phyloP scores from a whole-genome alignment of 2,888 invertebrate species.

The Pachycephus smyrnensis region DNA sequence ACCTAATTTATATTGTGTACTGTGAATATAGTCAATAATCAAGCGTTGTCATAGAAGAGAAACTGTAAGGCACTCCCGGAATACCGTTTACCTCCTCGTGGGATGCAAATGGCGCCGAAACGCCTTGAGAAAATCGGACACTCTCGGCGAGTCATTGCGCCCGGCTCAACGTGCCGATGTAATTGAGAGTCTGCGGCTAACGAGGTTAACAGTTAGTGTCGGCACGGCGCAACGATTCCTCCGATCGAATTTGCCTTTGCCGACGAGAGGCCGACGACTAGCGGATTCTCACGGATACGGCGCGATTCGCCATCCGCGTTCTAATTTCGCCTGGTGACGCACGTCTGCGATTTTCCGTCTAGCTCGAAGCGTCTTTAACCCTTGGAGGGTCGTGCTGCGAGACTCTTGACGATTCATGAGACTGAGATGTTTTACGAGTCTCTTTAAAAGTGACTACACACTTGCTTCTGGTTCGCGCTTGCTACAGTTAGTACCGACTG shows the following conservation, averaged over 20 bases:
- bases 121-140: neutral
- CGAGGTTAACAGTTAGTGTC: neutral
- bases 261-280: neutral
- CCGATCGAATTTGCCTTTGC: neutral
- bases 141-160: neutral
- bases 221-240: neutral
- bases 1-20: neutral
- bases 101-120: neutral
- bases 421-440: neutral
- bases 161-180: neutral
- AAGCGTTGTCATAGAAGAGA: neutral
- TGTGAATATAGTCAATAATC: neutral
- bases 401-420: neutral
- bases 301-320: neutral
- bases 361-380: neutral
- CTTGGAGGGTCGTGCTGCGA: neutral
- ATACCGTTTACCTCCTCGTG: neutral
- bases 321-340: neutral
- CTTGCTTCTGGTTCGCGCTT: neutral
- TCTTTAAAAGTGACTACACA: neutral
- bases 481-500: neutral
- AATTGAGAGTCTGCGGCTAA: neutral
- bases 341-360: neutral
- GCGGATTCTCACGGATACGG: neutral
- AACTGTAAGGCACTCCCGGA: neutral